A percentile compares a stretch with the other conserved stretches of the same genome.
Evolutionary conservation across 2,888 invertebrate genomes (phyloP).

Genomic region (Ectobius pallidus): DNA sequence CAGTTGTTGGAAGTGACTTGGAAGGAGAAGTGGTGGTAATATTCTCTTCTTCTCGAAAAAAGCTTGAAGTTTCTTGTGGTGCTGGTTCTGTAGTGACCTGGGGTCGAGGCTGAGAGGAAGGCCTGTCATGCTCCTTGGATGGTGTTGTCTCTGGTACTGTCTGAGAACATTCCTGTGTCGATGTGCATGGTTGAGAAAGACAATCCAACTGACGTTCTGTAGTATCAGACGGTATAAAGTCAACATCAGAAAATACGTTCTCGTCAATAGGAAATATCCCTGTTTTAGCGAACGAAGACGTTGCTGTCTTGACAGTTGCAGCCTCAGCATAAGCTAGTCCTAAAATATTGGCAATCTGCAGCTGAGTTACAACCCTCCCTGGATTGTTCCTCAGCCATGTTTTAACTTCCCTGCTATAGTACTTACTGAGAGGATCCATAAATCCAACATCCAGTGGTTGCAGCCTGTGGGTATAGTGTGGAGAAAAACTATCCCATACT

Average conservation of each 20-base stretch:
- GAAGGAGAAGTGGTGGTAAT: no score
- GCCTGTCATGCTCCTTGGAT: no score
- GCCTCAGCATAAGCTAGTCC: slow-evolving; percentile 24
- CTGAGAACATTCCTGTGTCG: neutral
- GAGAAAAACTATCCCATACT: slow-evolving; percentile 27
- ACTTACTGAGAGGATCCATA: slow-evolving; percentile 25
- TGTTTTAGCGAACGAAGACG: slow-evolving; percentile 22
- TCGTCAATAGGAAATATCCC: slow-evolving; percentile 22
- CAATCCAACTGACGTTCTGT: no score
- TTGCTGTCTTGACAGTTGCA: slow-evolving; percentile 4
- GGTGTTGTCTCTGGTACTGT: no score
- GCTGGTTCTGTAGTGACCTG: no score
- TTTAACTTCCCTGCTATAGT: slow-evolving; percentile 18
- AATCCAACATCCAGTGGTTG: slow-evolving; percentile 30
- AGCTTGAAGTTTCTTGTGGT: no score
- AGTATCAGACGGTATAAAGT: slow-evolving; percentile 11
- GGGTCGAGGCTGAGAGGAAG: no score
- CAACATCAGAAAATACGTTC: slow-evolving; percentile 20
- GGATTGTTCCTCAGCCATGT: slow-evolving; percentile 30
- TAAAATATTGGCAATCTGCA: slow-evolving; percentile 22
- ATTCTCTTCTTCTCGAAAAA: no score
- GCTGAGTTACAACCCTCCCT: slow-evolving; percentile 33
- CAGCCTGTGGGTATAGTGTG: slow-evolving; percentile 35
- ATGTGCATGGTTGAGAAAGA: neutral
- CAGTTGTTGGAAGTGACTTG: neutral